These are phyloP conservation scores for Brachyistius frenatus DNA, from an alignment of 2,113 vertebrate species.

Conservation along the genomic window DNA sequence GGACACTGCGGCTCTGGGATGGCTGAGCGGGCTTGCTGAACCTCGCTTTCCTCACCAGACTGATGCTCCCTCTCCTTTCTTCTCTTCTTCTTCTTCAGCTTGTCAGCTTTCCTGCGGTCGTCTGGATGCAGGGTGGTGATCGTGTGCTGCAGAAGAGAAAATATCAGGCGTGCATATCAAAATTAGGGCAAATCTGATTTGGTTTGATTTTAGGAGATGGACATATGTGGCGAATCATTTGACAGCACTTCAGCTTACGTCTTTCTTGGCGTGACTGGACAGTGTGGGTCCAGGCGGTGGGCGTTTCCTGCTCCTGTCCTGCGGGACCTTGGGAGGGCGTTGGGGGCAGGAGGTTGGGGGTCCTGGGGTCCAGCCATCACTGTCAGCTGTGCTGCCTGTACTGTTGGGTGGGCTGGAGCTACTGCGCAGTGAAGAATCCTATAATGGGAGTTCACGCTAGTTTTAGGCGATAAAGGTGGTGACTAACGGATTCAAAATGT, in stretches of 20 bases:
- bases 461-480: background rate
- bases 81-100: conserved; percentile 92
- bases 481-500: conserved; percentile 4
- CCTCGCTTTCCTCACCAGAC: conserved; percentile 46
- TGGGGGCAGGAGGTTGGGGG: conserved; percentile 79
- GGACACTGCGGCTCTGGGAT: conserved; percentile 48
- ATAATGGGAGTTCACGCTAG: conserved; percentile 18
- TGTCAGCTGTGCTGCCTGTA: conserved; percentile 94
- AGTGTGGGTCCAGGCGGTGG: conserved; percentile 62
- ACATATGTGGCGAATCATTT: background rate
- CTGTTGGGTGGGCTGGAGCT: conserved; percentile 97
- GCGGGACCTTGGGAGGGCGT: conserved; percentile 72
- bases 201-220: background rate
- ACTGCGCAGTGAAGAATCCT: conserved; percentile 91
- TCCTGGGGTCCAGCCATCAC: conserved; percentile 92
- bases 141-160: conserved; percentile 58
- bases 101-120: conserved; percentile 89
- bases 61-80: conserved; percentile 87
- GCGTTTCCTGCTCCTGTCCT: conserved; percentile 84
- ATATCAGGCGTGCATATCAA: background rate
- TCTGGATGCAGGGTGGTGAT: conserved; percentile 69
- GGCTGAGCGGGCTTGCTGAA: conserved; percentile 41
- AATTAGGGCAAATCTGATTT: background rate
- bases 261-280: conserved; percentile 67
- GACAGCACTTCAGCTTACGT: conserved; percentile 51